A percentile compares a stretch with the other conserved stretches of the same genome.
phyloP scores from a whole-genome alignment of 2,113 vertebrate genomes.

The Nipponia nippon region DNA sequence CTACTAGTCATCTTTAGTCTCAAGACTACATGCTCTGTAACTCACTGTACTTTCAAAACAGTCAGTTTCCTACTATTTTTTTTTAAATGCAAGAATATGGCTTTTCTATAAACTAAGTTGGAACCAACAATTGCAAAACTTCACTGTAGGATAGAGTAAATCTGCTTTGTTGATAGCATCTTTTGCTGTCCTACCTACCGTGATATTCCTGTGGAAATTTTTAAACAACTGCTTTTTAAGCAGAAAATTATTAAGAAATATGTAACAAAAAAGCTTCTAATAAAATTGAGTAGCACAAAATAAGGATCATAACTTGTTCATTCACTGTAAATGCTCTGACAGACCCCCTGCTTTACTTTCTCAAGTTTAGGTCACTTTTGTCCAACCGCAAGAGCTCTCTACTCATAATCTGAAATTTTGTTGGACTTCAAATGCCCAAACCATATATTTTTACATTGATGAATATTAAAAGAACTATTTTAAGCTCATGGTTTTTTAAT shows the following conservation, averaged over 20 bases:
- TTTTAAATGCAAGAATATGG: not conserved
- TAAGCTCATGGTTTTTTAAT: accelerated
- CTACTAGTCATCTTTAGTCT: not conserved
- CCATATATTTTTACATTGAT: accelerated
- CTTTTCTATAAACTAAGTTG: not conserved
- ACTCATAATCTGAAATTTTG: not conserved
- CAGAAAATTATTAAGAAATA: not conserved
- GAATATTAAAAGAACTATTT: not conserved
- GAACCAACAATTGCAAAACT: not conserved
- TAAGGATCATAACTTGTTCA: not conserved
- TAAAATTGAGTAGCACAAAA: not conserved
- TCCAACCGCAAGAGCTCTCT: not conserved
- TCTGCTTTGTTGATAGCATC: not conserved
- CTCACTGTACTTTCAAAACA: not conserved
- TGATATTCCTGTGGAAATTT: not conserved
- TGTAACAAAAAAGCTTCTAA: not conserved
- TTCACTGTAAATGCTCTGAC: not conserved
- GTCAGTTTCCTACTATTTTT: not conserved
- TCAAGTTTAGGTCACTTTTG: not conserved
- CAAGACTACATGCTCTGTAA: not conserved
- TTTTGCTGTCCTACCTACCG: not conserved
- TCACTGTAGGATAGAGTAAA: accelerated
- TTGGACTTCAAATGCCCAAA: not conserved
- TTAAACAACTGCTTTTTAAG: not conserved
- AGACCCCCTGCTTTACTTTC: not conserved